Evolutionary conservation across 1,140 invertebrate genomes (phyloP).

Genomic region (Euura lappo): DNA sequence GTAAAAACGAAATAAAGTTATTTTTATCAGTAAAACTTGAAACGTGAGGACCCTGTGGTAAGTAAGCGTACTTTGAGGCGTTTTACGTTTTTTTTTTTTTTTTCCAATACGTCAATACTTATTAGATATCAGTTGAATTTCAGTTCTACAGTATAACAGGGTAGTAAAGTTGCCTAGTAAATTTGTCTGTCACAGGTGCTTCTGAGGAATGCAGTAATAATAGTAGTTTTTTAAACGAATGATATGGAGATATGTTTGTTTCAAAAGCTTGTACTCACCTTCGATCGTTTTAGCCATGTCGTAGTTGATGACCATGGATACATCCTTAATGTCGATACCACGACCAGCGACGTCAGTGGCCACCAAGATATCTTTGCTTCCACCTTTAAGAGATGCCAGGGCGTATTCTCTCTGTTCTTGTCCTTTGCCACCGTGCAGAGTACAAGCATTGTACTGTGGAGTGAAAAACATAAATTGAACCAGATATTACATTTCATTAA

Average conservation of each 20-base stretch:
- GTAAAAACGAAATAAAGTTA: slow-evolving; percentile 20
- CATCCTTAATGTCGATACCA: slow-evolving; percentile 99
- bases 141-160: too few species aligned
- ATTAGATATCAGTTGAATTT: too few species aligned
- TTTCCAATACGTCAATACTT: too few species aligned
- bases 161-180: too few species aligned
- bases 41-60: neutral
- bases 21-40: neutral
- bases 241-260: too few species aligned
- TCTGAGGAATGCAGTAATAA: too few species aligned
- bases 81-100: too few species aligned
- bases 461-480: slow-evolving; percentile 27
- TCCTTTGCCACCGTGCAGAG: slow-evolving; percentile 98
- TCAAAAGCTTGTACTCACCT: slow-evolving; percentile 58
- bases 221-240: too few species aligned
- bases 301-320: slow-evolving; percentile 98
- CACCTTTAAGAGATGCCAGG: slow-evolving; percentile 91
- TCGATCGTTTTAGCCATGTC: slow-evolving; percentile 99
- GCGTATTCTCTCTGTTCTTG: slow-evolving; percentile 99
- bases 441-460: slow-evolving; percentile 88
- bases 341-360: slow-evolving; percentile 99
- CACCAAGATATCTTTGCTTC: slow-evolving; percentile 97
- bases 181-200: too few species aligned
- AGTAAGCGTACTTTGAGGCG: too few species aligned
- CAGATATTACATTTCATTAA: slow-evolving; percentile 18